Evolutionary conservation across 2,113 vertebrate genomes (phyloP), one percentile per base, ranked within the genome.

Genomic region (Dissostichus mawsoni): DNA sequence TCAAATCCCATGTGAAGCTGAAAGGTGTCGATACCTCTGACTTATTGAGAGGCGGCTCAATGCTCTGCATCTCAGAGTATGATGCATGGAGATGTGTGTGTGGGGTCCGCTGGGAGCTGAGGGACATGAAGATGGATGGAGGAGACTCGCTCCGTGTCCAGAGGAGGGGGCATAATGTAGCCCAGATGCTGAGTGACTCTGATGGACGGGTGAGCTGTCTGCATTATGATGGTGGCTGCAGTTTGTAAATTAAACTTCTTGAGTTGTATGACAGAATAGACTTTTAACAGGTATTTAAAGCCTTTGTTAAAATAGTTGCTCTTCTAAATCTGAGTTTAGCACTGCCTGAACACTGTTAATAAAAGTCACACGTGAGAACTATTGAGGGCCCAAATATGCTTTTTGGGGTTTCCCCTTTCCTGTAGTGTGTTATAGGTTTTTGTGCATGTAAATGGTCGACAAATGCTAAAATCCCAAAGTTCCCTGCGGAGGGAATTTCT

Each of bases 11-110:
- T 58, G 23, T 64, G 67, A 59, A 78, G 55, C 51, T 29, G 25
- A 74, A 67, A 74, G 80, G 48, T 89, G 89, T 86, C 90, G 17
- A 90, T 90, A 83, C 48, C 23, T 63, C 11, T 66, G 84, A 87
- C 78, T 80, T 86, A 89, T 87, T 58, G 90, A 88, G 81, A 86
- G 65, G 80, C 66, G 65, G 85, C 41, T 92, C 84, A 70, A 83
- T 88, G 84, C 74, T 81, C 64, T 65, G 76, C 61, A 68, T 83
- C 77, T 83, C 11, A 0, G 10, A 50, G 36, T 41, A 69, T 82
- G 89, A 92, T 86, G 84, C 71, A 85, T 88, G 74, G 73, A 6
- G 44, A 58, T 44, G 16, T 9, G 47, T 61, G 71, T 13, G 63
- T 50, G 76, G 53, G 16, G 55, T 79, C 88, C 13, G 3, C 59